Evolutionary conservation across 2,797 vertebrate genomes (phyloP), one percentile per base, ranked within the genome.

Genomic region (Melanotaenia trifasciata): DNA sequence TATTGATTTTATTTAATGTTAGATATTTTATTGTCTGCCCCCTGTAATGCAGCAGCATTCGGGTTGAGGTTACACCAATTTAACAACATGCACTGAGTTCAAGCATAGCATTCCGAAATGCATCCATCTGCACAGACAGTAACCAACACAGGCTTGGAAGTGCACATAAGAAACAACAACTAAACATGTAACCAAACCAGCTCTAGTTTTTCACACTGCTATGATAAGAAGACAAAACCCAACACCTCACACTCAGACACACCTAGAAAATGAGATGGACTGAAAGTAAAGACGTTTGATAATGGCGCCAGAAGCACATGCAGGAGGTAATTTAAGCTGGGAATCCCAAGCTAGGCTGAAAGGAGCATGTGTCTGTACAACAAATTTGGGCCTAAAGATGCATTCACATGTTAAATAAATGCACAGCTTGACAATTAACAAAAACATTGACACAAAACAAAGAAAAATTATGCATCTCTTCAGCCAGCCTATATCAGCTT

Each of bases 401-500:
- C 13, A 65, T 53, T 74, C 33, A 61, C 2, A 16, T 47, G 43
- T 76, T 58, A 57, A 71, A 65, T 63, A 63, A 58, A 50, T 64
- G 36, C n/a, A 72, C 33, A 56, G 40, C 43, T 63, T 67, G 32
- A 62, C 28, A 28, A 60, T 36, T 11, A 56, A 40, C 6, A 59
- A 26, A 66, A 18, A 8, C 26, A 7, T 64, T 63, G 30, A 58
- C 13, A 68, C 11, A 14, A 56, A 56, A 28, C 54, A 54, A 54
- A 56, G 8, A 13, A 56, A 56, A 6, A 70, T 71, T 2, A 32
- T 67, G 86, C 73, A 78, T 89, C 90, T 92, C 85, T 92, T 94
- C 92, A 93, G 93, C 92, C 92, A 86, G 80, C 90, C 86, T 73
- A 72, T 67, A 78, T 71, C 78, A 88, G 84, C 83, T 80, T 72